Base-by-base conservation (phyloP, 1,140 invertebrate species). In the Zaprionus inermis region DNA sequence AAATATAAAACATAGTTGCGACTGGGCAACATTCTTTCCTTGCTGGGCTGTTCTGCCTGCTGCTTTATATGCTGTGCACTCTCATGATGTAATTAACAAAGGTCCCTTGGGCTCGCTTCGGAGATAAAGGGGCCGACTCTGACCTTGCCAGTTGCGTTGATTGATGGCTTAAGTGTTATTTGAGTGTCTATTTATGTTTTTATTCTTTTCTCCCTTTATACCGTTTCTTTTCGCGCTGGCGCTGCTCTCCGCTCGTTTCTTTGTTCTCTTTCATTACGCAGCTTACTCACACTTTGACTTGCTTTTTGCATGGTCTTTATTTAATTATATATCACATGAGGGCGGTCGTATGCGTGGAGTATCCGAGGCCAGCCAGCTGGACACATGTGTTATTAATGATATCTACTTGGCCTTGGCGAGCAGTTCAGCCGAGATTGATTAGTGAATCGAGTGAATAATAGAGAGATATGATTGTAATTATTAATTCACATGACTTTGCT, bases 91-190 rank as follows among this genome's bases (percentile, higher is more conserved):
- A 86, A 88, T 86, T 86, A 86, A 88, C 83, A 66, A 44, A 69
- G 51, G 41, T 56, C 44, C 51, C 54, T 20, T 20, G 18, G 49
- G 56, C 9, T n/a, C 11, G 10, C 10, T 12, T 10, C 7, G 2
- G 38, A 16, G 1, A 20, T 16, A 24, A 28, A 55, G 22, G 14
- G 55, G 12, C 24, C 57, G 12, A 1, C 38, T 56, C n/a, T 79
- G 83, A 88, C 83, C 79, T 86, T 86, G 83, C 72, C 61, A 67
- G 76, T 60, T 69, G 83, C 63, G 76, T 76, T 86, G 83, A 86
- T 86, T 86, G 83, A 86, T 86, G 83, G 84, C 79, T 69, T 88
- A 88, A 88, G 83, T 83, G 83, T 80, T 86, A 79, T 88, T 86
- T 89, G 83, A 88, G 79, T 86, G 76, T 83, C 81, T 85, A 58